These are phyloP conservation scores for Eubasilissa splendida DNA, from an alignment of 2,888 invertebrate species.

Conservation along the genomic window DNA sequence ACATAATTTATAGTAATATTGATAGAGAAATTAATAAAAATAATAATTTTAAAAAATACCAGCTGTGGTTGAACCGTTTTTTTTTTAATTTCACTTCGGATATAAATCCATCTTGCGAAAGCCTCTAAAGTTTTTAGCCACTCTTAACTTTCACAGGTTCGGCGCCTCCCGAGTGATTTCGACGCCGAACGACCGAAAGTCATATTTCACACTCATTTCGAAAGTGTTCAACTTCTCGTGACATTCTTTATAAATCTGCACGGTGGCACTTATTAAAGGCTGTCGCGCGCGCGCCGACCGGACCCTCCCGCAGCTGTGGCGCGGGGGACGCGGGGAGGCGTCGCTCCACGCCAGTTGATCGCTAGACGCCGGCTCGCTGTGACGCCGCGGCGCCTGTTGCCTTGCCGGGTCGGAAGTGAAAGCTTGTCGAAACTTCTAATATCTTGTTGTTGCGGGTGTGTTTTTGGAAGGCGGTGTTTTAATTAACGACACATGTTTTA, in stretches of 20 bases:
- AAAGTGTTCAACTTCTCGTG: slow-evolving; percentile 42
- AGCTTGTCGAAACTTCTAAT: slow-evolving; percentile 17
- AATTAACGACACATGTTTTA: neutral
- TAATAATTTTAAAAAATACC: no score
- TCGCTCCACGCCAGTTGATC: slow-evolving; percentile 64
- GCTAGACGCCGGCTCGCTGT: slow-evolving; percentile 59
- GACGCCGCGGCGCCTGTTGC: slow-evolving; percentile 32
- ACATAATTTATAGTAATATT: neutral
- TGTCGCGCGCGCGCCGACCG: slow-evolving; percentile 60
- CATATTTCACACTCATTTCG: slow-evolving; percentile 47
- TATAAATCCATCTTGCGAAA: slow-evolving; percentile 18
- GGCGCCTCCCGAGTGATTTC: slow-evolving; percentile 35
- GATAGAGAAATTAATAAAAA: no score
- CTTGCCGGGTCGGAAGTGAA: slow-evolving; percentile 22
- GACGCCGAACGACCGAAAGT: slow-evolving; percentile 16
- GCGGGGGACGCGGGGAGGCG: slow-evolving; percentile 63
- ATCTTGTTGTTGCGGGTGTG: slow-evolving; percentile 28
- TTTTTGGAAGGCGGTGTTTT: slow-evolving; percentile 12
- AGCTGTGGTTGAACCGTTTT: neutral
- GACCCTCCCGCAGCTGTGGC: slow-evolving; percentile 60
- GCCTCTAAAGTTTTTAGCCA: slow-evolving; percentile 23
- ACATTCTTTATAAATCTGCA: slow-evolving; percentile 48
- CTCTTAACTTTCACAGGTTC: slow-evolving; percentile 13
- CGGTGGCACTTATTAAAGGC: slow-evolving; percentile 46
- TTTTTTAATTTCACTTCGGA: slow-evolving; percentile 20